Evolutionary conservation across 2,888 invertebrate genomes (phyloP).

Genomic region (Macrosiphum euphorbiae): DNA sequence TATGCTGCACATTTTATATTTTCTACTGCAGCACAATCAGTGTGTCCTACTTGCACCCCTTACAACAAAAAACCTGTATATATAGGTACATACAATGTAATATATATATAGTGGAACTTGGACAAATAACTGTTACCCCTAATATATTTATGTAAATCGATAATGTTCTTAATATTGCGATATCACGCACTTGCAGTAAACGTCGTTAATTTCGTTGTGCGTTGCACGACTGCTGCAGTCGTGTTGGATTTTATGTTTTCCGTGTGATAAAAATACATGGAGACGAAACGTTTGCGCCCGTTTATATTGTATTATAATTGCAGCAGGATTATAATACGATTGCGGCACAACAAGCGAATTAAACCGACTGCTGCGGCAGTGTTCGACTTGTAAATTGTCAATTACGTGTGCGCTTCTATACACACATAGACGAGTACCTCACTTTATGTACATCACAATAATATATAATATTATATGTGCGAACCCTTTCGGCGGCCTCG

Average conservation of each 20-base stretch:
- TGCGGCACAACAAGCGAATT: neutral
- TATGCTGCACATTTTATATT: no score
- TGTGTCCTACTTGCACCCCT: no score
- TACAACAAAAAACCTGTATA: no score
- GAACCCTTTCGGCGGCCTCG: neutral
- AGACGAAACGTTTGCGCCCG: neutral
- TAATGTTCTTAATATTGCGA: neutral
- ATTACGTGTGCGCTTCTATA: neutral
- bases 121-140: neutral
- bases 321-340: neutral
- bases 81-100: neutral
- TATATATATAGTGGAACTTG: neutral
- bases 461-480: neutral
- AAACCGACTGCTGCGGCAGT: neutral
- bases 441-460: neutral
- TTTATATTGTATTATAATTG: neutral
- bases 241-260: neutral
- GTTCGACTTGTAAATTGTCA: neutral
- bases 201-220: neutral
- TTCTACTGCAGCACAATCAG: no score
- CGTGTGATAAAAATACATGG: neutral
- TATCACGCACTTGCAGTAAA: neutral
- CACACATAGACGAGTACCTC: neutral
- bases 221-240: neutral
- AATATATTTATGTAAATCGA: constrained; percentile 39